These are phyloP conservation scores for Centroberyx gerrardi DNA, from an alignment of 2,797 vertebrate species.

Conservation along the genomic window DNA sequence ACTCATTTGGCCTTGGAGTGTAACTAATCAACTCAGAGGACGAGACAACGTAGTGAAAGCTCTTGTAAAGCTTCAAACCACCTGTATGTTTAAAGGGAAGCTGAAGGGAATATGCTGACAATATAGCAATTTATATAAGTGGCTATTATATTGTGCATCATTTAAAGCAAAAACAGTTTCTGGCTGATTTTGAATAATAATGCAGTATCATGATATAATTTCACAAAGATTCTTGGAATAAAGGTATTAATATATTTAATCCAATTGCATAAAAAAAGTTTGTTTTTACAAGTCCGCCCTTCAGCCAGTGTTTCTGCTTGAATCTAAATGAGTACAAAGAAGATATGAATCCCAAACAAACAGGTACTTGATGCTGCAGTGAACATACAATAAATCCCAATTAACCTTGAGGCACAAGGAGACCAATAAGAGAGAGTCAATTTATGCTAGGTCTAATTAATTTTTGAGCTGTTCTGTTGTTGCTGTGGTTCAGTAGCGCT, in stretches of 20 bases:
- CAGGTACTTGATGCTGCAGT: neutral
- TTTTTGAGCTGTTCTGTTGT: conserved; percentile 19
- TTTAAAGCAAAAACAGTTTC: neutral
- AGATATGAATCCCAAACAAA: conserved; percentile 5
- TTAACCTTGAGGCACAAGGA: conserved; percentile 44
- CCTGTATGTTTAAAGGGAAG: conserved; percentile 41
- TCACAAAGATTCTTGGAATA: neutral
- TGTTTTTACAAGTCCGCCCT: neutral
- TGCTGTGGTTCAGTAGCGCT: neutral
- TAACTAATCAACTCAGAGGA: conserved; percentile 60
- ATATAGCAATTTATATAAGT: neutral
- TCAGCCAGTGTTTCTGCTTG: neutral
- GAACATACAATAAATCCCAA: conserved; percentile 30
- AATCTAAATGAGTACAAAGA: neutral
- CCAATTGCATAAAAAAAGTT: conserved; percentile 6
- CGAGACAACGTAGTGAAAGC: conserved; percentile 54
- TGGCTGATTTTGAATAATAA: neutral
- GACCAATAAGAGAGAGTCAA: conserved; percentile 6
- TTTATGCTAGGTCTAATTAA: conserved; percentile 40
- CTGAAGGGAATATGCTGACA: neutral
- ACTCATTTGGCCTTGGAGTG: conserved; percentile 67
- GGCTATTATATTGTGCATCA: neutral
- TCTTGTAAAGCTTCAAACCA: conserved; percentile 64
- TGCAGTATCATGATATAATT: neutral
- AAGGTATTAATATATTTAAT: conserved; percentile 5